Conservation (phyloP, 2,888 invertebrate genomes). For the Aspidapion aeneum region DNA sequence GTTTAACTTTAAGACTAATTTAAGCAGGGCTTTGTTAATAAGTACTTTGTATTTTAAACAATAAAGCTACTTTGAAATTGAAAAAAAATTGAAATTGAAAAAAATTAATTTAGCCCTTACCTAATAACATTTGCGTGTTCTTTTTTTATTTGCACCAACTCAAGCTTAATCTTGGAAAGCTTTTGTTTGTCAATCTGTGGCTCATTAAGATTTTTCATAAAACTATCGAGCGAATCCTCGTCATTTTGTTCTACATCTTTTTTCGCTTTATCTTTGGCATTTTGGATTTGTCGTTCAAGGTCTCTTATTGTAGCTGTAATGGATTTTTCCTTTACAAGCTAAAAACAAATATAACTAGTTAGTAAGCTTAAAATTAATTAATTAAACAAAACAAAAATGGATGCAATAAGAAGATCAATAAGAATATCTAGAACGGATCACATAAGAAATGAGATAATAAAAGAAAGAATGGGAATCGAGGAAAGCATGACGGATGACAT, state of each 20-base stretch:
- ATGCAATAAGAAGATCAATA: too few species aligned
- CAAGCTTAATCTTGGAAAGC: slow-evolving; percentile 65
- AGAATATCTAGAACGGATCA: too few species aligned
- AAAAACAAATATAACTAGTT: slow-evolving; percentile 26
- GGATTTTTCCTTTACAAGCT: slow-evolving; percentile 60
- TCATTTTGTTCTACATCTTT: slow-evolving; percentile 44
- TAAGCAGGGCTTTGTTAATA: too few species aligned
- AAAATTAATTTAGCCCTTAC: not conserved
- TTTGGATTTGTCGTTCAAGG: slow-evolving; percentile 54
- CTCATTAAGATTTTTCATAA: slow-evolving; percentile 66
- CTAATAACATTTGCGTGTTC: slow-evolving; percentile 63
- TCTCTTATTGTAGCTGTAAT: slow-evolving; percentile 54
- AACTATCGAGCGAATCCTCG: slow-evolving; percentile 78
- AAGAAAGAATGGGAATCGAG: too few species aligned
- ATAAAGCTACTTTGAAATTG: not conserved
- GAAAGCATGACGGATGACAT: too few species aligned
- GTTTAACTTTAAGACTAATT: too few species aligned
- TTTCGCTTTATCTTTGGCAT: slow-evolving; percentile 41
- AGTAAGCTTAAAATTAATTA: slow-evolving; percentile 24
- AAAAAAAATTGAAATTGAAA: not conserved
- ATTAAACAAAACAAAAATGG: slow-evolving; percentile 8
- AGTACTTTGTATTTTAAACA: too few species aligned
- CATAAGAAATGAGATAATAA: too few species aligned
- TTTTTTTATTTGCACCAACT: slow-evolving; percentile 62
- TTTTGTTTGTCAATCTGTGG: slow-evolving; percentile 52